Conservation (phyloP, 2,797 vertebrate species). For the Myotis vivesi region DNA sequence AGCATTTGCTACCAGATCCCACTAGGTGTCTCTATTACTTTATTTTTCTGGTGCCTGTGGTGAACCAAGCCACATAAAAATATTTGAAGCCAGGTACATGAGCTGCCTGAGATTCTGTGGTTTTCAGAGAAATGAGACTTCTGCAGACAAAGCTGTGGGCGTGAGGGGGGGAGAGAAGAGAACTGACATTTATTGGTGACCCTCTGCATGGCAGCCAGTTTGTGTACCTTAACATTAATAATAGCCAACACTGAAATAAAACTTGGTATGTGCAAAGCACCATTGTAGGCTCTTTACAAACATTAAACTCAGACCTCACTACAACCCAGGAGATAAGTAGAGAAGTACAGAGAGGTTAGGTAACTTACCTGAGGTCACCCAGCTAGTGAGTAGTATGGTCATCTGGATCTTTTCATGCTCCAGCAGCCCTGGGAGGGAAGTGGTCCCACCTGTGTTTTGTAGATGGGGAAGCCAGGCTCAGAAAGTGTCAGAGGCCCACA, state of each 20-base stretch:
- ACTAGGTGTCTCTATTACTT: conserved; percentile 67
- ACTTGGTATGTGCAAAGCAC: not conserved
- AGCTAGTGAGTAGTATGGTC: not conserved
- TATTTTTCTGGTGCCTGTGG: conserved; percentile 36
- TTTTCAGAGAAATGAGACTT: not conserved
- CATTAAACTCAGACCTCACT: not conserved
- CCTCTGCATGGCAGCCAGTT: not conserved
- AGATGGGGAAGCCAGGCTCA: not conserved
- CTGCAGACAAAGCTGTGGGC: not conserved
- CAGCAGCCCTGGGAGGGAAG: not conserved
- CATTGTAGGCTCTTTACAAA: not conserved
- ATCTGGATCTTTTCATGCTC: not conserved
- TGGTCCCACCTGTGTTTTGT: not conserved
- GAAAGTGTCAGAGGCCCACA: not conserved
- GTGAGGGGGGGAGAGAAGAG: not conserved
- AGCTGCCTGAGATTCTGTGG: not conserved
- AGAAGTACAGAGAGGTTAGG: not conserved
- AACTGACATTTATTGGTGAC: not conserved
- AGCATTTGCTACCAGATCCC: not conserved
- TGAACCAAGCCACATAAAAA: not conserved
- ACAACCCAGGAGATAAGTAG: not conserved
- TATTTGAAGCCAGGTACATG: not conserved
- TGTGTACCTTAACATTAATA: not conserved
- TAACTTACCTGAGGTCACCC: not conserved
- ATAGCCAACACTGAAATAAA: not conserved